Conservation (phyloP, 2,797 vertebrate species). For the Sebastiscus tertius region DNA sequence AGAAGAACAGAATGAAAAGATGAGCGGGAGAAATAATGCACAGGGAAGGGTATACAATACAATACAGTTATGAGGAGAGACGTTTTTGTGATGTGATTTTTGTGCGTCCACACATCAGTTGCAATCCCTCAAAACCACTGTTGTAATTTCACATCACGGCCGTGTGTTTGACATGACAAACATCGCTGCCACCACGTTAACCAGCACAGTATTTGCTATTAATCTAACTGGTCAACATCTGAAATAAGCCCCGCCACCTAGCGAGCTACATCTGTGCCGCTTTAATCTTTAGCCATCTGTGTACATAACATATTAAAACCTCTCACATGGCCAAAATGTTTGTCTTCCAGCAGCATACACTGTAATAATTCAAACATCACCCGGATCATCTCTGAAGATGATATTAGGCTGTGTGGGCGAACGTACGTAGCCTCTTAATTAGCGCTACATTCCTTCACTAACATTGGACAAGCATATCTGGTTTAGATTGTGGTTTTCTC, state of each 20-base stretch:
- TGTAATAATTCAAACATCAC: constrained; percentile 39
- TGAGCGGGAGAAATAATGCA: neutral
- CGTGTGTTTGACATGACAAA: constrained; percentile 34
- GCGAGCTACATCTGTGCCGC: neutral
- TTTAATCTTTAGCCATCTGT: constrained; percentile 56
- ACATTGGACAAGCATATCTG: neutral
- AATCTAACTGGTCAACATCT: constrained; percentile 55
- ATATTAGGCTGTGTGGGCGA: neutral
- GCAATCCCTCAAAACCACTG: constrained; percentile 9
- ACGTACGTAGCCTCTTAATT: neutral
- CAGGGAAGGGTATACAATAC: neutral
- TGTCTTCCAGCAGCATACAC: constrained; percentile 22
- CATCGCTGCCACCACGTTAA: constrained; percentile 3
- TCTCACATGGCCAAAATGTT: constrained; percentile 37
- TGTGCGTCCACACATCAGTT: neutral
- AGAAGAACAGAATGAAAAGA: neutral
- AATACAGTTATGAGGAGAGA: neutral
- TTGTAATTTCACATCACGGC: constrained; percentile 11
- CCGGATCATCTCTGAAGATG: constrained; percentile 1
- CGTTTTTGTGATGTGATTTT: neutral
- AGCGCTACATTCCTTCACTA: neutral
- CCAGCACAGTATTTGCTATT: constrained; percentile 52
- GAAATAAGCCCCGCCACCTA: neutral
- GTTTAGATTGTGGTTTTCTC: too few relatives aligned
- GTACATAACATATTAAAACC: constrained; percentile 55